Evolutionary conservation across 2,797 vertebrate species (phyloP), one percentile per base, ranked within the genome.

Genomic region (Semaprochilodus insignis): DNA sequence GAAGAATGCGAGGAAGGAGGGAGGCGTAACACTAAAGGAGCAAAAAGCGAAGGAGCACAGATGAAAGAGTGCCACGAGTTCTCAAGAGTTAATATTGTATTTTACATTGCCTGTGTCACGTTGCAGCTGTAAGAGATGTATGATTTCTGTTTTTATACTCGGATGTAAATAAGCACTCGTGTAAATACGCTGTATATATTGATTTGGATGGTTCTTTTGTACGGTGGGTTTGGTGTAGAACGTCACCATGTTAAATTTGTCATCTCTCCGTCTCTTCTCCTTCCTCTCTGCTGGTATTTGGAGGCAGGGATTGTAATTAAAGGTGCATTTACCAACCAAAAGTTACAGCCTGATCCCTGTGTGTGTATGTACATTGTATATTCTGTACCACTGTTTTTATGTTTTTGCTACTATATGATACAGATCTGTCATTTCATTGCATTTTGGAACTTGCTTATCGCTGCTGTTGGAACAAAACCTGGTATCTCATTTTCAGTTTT

Each of bases 111-210:
- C 82, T 92, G 83, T 91, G 91, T 93, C 88, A 89, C 89, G 83
- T 85, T 92, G 83, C 90, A 90, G 89, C 90, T 93, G 89, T 93
- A 85, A 88, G 92, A 93, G 92, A 91, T 94, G 93, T 93, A 91
- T 93, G 92, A 90, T 93, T 93, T 94, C 86, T 91, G 91, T 92
- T 93, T 67, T 67, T 90, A 92, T 93, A 93, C 85, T 70, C 87
- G 66, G 34, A 75, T 95, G 94, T 95, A 94, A 93, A 93, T 93
- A 90, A 31, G 78, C 82, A 81, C 88, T 87, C 88, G 90, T 95
- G 94, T 95, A 94, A 88, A 94, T 93, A 92, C 91, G 88, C 85
- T 96, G 95, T 96, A 95, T 88, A 95, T 95, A 95, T 92, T 88
- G 89, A 89, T 88, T 73, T 83, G 84, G 75, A 88, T 80, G 89